Base-by-base conservation (phyloP, 2,888 invertebrate genomes). In the Anoncus sp. region DNA sequence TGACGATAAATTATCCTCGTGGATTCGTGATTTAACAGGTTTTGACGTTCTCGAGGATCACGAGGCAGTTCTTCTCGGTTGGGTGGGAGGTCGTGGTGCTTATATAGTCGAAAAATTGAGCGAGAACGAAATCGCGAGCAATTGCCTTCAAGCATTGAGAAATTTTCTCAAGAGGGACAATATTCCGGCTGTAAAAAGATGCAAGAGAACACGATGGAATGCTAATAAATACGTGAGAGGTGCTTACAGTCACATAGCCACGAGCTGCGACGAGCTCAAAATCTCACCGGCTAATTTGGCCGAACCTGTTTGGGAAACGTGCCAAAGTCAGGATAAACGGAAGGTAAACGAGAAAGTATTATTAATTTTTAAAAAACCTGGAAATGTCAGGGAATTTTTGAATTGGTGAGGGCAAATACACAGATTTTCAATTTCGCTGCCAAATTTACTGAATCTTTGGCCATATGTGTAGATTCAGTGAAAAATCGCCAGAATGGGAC, bases 11-110 rank as follows among this genome's bases (percentile, higher is more conserved):
- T 66, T 88, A 14, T 77, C 90, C 45, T 75, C 85, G 27, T 96
- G 95, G 95, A 91, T 92, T 3, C 91, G 91, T 81, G 92, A 93
- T 83, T 90, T 95, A 31, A 93, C 94, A 16, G 95, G 95, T 2
- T 95, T 96, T 89, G 95, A 95, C 86, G 92, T 94, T 43, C 86
- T 94, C 12, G 90, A 92, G 45, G 80, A 81, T 78, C 92, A 92
- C 65, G 89, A 91, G 27, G 86, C 88, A 9, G 92, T 94, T 35
- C 89, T 96, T 31, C 86, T 95, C 7, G 95, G 93, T 0, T 95
- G 95, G 95, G 92, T 96, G 7, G 94, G 94, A 14, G 94, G 95
- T 0, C 88, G 91, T 70, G 95, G 94, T 35, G 94, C 95, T 7
- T 88, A 91, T 43, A 87, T 92, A 62, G 92, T 95, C 87, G 95